A percentile compares a stretch with the other conserved stretches of the same genome.
Conservation (phyloP, 2,113 vertebrate species). For the Spilogale gracilis region DNA sequence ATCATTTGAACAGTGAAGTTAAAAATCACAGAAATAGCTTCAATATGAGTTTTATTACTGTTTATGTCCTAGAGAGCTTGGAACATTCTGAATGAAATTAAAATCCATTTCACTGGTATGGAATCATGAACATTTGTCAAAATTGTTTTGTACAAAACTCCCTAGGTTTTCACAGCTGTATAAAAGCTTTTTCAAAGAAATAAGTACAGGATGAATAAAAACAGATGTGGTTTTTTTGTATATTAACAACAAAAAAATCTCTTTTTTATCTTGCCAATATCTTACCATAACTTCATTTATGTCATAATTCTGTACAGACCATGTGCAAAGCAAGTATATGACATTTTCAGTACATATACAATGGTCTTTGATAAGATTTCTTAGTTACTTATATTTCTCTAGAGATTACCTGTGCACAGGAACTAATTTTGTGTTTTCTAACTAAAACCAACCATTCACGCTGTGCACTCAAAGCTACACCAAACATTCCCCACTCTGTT, state of each 20-base stretch:
- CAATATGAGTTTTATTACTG: slow-evolving; percentile 70
- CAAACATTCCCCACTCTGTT: slow-evolving; percentile 71
- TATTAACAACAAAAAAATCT: slow-evolving; percentile 75
- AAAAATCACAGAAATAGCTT: slow-evolving; percentile 69
- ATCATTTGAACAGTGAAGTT: slow-evolving; percentile 42
- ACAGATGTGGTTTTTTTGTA: slow-evolving; percentile 77
- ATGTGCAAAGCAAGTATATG: not conserved
- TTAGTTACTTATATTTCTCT: slow-evolving; percentile 57
- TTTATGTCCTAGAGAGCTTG: slow-evolving; percentile 60
- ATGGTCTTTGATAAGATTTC: not conserved
- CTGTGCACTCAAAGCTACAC: slow-evolving; percentile 38
- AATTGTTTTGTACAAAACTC: slow-evolving; percentile 77
- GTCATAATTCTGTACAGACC: slow-evolving; percentile 41
- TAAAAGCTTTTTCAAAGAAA: slow-evolving; percentile 75
- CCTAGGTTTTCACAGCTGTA: slow-evolving; percentile 80
- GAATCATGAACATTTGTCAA: slow-evolving; percentile 82
- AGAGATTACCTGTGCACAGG: slow-evolving; percentile 50
- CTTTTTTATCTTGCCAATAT: slow-evolving; percentile 49
- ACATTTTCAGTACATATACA: not conserved
- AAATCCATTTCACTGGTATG: slow-evolving; percentile 70
- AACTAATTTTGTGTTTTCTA: slow-evolving; percentile 71
- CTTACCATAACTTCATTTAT: slow-evolving; percentile 62
- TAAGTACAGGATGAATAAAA: slow-evolving; percentile 73
- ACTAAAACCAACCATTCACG: slow-evolving; percentile 67
- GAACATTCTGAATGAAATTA: slow-evolving; percentile 78